Evolutionary conservation across 1,140 invertebrate species (phyloP).

Genomic region (Lordiphosa collinella): DNA sequence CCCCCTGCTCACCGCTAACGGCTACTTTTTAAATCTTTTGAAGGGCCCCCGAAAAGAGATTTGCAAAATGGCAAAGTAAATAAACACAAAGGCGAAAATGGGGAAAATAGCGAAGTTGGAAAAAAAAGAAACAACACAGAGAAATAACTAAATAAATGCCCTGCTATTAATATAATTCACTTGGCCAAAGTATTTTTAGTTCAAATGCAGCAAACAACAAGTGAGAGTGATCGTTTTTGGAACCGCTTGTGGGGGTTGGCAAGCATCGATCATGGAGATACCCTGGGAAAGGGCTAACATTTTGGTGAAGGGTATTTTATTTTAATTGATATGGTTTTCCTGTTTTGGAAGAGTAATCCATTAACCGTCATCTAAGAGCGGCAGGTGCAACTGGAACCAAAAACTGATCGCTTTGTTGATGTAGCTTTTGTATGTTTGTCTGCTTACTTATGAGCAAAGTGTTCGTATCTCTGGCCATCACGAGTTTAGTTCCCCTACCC

Average conservation of each 20-base stretch:
- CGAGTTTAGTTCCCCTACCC: too few relatives aligned
- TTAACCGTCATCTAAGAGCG: too few relatives aligned
- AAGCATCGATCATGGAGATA: constrained; percentile 19
- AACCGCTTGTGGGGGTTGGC: background rate
- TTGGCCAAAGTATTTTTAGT: constrained; percentile 78
- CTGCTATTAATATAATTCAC: constrained; percentile 78
- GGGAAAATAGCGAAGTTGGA: constrained; percentile 13
- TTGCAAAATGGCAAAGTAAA: constrained; percentile 71
- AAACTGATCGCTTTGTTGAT: too few relatives aligned
- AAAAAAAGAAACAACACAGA: constrained; percentile 39
- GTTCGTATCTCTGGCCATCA: too few relatives aligned
- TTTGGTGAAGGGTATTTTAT: background rate
- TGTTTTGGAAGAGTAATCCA: too few relatives aligned
- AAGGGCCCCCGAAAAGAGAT: constrained; percentile 51
- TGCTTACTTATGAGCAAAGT: too few relatives aligned
- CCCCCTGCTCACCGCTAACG: background rate
- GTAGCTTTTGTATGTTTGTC: too few relatives aligned
- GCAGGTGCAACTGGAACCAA: too few relatives aligned
- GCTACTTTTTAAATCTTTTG: constrained; percentile 73
- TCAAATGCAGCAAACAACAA: constrained; percentile 52
- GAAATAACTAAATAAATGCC: constrained; percentile 77
- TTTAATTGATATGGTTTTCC: too few relatives aligned
- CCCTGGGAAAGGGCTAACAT: constrained; percentile 10
- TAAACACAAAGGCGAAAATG: constrained; percentile 66
- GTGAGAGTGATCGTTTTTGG: constrained; percentile 22